Base-by-base conservation (phyloP, 2,113 vertebrate genomes). In the Synchiropus splendidus region DNA sequence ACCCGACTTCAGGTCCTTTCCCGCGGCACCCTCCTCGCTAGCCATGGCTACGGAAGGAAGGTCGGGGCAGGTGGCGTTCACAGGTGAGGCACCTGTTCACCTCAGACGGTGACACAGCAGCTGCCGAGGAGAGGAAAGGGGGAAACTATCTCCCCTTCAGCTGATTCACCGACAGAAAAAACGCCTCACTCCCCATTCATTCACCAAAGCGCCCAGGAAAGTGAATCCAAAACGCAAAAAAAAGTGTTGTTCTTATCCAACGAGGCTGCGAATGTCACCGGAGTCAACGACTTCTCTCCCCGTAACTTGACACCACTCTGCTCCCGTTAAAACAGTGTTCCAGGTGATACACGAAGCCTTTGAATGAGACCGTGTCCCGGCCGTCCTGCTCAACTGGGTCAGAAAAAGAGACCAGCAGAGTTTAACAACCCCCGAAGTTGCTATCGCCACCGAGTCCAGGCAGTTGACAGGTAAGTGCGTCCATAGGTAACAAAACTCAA, bases 11-110 rank as follows among this genome's bases (percentile, higher is more conserved):
- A 49, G 77, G 45, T 71, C 81, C 42, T 59, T 58, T 16, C 57
- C 8, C 21, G 4, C 70, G 48, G 77, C 61, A 18, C 56, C 16
- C 62, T 77, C 81, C 48, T 74, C 76, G 69, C 76, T 80, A 47
- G 83, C 79, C 83, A 85, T 85, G 21, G 60, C 74, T 70, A 41
- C 49, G 55, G 54, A 42, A 62, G 43, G 37, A 58, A 44, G 44
- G 42, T 73, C 56, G 54, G 72, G 57, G 48, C 70, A 76, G 75
- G 78, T 78, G 72, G 52, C 35, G 67, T 53, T 58, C 62, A 78
- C 83, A 85, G 85, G 82, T 85, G 64, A 78, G 55, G 72, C 83
- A 87, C 86, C 86, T 86, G 86, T 86, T 86, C 70, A 62, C 63
- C 72, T 59, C 49, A 42, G 33, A 56, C 18, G 64, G 59, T 50